Conservation (phyloP, 2,888 invertebrate genomes). For the Drosophila heteroneura region DNA sequence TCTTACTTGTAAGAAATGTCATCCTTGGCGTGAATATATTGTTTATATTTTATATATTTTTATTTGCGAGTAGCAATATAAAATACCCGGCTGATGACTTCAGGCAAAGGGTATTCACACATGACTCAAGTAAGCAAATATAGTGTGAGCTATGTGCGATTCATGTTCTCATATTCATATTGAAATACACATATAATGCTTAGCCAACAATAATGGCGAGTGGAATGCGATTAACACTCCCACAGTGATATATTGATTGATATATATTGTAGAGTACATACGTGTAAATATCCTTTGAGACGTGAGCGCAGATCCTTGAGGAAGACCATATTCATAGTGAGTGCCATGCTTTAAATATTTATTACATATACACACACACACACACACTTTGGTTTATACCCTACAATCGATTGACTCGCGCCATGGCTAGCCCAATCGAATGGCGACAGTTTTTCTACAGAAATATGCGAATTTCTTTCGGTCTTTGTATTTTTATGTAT, state of each 20-base stretch:
- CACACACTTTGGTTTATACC: constrained; percentile 12
- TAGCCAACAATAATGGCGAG: constrained; percentile 16
- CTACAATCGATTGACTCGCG: constrained; percentile 11
- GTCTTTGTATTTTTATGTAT: constrained; percentile 20
- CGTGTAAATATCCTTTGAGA: constrained; percentile 85
- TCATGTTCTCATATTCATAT: constrained; percentile 25
- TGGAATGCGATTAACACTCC: constrained; percentile 26
- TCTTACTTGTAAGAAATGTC: background rate
- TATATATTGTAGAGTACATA: constrained; percentile 69
- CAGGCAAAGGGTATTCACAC: constrained; percentile 31
- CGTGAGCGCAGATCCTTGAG: constrained; percentile 85
- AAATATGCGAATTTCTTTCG: constrained; percentile 46
- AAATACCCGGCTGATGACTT: background rate
- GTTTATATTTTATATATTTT: background rate
- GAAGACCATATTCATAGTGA: constrained; percentile 85
- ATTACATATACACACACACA: constrained; percentile 8
- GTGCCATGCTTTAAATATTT: constrained; percentile 71
- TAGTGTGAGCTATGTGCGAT: constrained; percentile 51
- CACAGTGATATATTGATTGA: background rate
- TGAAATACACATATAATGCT: constrained; percentile 20
- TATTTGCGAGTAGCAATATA: too few relatives aligned
- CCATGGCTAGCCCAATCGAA: constrained; percentile 17
- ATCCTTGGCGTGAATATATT: background rate
- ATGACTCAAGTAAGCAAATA: constrained; percentile 49
- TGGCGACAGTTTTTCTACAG: constrained; percentile 31